Evolutionary conservation across 2,797 vertebrate species (phyloP).

Genomic region (Megaceryle alcyon): DNA sequence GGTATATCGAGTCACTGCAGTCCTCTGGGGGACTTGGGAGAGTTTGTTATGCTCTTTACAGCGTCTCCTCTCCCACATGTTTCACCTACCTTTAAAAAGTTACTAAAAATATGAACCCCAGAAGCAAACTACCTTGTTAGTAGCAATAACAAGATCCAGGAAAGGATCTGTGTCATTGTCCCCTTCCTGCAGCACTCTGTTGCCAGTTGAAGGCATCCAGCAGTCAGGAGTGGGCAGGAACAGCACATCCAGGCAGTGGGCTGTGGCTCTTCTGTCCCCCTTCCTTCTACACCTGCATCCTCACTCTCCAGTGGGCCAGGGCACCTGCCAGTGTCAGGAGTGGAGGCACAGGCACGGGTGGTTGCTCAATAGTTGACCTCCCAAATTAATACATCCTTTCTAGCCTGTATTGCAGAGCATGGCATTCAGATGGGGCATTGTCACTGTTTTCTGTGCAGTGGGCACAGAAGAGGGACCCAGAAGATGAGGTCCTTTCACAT

Average conservation of each 20-base stretch:
- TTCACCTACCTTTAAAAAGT: background rate
- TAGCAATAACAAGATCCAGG: background rate
- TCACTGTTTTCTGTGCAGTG: background rate
- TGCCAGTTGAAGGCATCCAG: rapidly evolving
- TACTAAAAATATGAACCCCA: background rate
- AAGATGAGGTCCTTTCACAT: rapidly evolving
- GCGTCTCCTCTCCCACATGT: background rate
- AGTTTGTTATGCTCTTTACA: background rate
- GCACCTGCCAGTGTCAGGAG: background rate
- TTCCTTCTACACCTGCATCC: background rate
- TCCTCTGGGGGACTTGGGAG: background rate
- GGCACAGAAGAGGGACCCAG: background rate
- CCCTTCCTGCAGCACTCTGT: background rate
- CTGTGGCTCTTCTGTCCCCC: background rate
- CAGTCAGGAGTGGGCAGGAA: background rate
- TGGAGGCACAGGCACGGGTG: background rate
- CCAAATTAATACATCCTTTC: background rate
- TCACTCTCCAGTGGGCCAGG: background rate
- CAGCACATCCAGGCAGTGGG: background rate
- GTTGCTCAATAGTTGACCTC: background rate
- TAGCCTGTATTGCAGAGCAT: background rate
- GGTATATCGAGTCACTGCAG: rapidly evolving
- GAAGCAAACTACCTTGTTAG: background rate
- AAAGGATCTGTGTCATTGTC: background rate
- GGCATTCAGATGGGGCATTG: background rate